Evolutionary conservation across 2,797 vertebrate species (phyloP), one percentile per base, ranked within the genome.

Genomic region (Masticophis lateralis): DNA sequence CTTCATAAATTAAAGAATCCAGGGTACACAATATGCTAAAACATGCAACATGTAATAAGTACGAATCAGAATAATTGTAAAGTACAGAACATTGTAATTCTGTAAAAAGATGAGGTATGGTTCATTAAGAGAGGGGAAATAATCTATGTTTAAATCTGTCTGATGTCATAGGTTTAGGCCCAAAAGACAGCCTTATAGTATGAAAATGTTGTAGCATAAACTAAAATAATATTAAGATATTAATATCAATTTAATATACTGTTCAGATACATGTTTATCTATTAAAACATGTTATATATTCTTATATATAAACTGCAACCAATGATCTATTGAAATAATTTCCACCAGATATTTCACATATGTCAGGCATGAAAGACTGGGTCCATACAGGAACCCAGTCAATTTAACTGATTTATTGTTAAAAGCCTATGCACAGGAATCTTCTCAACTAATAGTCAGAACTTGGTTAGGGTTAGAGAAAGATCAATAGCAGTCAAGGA

Each of bases 1-100:
- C 28, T 57, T 88, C 2, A 69, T 59, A 94, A 96, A 94, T 92
- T 92, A 93, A 94, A 94, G 43, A 93, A 95, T 92, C 94, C 7
- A 14, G 18, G 87, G 83, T 57, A 92, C 95, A 92, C 95, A 89
- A 93, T 90, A 92, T 94, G 94, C 8, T 92, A 93, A 96, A 95
- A 95, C 27, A 92, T 56, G 91, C 59, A 86, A 91, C 28, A 95
- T 96, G 96, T 96, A 96, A 96, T 90, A 95, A 97, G 91, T 14
- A 95, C 90, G 96, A 96, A 97, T 97, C 91, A 97, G 95, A 96
- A 96, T 93, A 90, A 56, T 95, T 96, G 93, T 95, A 90, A 95
- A 69, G 91, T 89, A 94, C 93, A 69, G 91, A 88, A 94, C 93
- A 96, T 97, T 97, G 61, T 93, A 96, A 93, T 91, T 94, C 94